phyloP scores from a whole-genome alignment of 1,140 invertebrate species.

The Papilio machaon region DNA sequence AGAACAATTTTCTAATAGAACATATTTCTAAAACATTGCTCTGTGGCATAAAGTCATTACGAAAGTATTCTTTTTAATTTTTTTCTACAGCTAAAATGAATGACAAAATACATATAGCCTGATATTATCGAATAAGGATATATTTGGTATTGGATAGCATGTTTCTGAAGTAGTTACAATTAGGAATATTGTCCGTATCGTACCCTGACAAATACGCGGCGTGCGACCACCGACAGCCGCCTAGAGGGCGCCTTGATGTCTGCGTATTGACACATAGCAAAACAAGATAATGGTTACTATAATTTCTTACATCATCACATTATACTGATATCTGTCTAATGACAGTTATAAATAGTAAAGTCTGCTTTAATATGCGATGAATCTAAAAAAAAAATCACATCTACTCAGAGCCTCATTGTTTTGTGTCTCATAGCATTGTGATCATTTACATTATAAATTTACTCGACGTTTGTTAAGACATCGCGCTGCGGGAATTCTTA shows the following conservation, averaged over 20 bases:
- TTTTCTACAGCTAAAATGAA: too few relatives aligned
- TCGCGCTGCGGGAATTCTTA: background rate
- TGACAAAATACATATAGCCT: background rate
- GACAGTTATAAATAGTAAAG: too few relatives aligned
- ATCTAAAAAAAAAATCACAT: background rate
- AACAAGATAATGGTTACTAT: background rate
- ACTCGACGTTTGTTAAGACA: background rate
- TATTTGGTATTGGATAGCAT: background rate
- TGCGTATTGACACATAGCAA: background rate
- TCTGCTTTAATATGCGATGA: too few relatives aligned
- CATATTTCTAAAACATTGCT: too few relatives aligned
- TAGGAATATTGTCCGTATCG: background rate
- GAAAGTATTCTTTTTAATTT: too few relatives aligned
- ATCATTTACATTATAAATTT: background rate
- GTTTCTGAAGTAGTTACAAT: background rate
- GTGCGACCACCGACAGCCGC: background rate
- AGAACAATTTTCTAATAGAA: too few relatives aligned
- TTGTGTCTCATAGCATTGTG: background rate
- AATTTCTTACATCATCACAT: background rate
- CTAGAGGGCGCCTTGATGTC: background rate
- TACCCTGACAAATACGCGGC: background rate
- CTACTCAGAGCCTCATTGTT: background rate
- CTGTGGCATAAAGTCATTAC: too few relatives aligned
- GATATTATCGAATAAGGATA: background rate
- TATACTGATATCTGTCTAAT: too few relatives aligned